These are phyloP conservation scores for Hemaris fuciformis DNA, from an alignment of 2,888 invertebrate species.

Conservation along the genomic window DNA sequence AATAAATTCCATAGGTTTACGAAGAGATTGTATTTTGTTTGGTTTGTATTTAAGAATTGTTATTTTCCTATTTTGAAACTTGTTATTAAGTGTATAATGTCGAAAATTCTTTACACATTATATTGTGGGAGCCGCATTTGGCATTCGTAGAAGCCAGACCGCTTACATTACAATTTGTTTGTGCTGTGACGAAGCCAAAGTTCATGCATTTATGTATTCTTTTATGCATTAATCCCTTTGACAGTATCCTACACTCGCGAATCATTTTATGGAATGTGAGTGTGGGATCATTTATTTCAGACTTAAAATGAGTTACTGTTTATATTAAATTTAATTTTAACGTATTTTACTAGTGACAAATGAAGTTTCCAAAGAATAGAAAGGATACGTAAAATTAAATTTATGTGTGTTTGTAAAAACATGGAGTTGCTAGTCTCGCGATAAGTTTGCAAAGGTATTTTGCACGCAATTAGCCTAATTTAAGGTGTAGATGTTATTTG, in stretches of 20 bases:
- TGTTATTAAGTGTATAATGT: constrained; percentile 12
- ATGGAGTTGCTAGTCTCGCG: constrained; percentile 12
- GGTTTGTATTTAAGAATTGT: constrained; percentile 13
- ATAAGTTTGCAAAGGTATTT: constrained; percentile 17
- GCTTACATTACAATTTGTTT: constrained; percentile 16
- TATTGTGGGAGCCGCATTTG: constrained; percentile 11
- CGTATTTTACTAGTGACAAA: not conserved
- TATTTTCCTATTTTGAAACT: constrained; percentile 9
- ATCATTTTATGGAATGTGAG: not conserved
- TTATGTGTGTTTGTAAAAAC: not conserved
- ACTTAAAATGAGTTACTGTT: not conserved
- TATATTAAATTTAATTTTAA: not conserved
- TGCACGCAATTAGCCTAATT: constrained; percentile 18
- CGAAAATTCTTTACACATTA: constrained; percentile 9
- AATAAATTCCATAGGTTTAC: constrained; percentile 73
- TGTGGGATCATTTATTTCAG: not conserved
- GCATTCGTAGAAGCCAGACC: constrained; percentile 14
- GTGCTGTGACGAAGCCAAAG: constrained; percentile 15
- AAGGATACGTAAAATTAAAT: constrained; percentile 1
- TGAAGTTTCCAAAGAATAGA: not conserved
- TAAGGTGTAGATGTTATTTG: constrained; percentile 3
- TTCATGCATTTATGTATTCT: constrained; percentile 13
- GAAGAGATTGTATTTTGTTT: constrained; percentile 46
- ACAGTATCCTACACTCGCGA: not conserved
- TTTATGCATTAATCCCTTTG: constrained; percentile 11